These are phyloP conservation scores for Hemiprocne comata DNA, from an alignment of 2,113 vertebrate genomes.

Conservation along the genomic window DNA sequence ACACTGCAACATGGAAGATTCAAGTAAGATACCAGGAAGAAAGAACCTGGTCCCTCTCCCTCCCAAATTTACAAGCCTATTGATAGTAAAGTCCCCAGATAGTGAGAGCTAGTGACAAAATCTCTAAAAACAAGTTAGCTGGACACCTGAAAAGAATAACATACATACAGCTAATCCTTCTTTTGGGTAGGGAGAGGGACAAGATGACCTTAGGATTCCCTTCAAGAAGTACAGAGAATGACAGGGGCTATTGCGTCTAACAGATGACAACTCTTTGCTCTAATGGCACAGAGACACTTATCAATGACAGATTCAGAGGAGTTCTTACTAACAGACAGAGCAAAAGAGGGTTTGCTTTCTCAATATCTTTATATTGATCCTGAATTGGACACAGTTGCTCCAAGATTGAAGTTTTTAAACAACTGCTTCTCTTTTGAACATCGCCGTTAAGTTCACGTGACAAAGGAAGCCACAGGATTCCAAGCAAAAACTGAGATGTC, in stretches of 20 bases:
- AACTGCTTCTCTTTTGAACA: neutral
- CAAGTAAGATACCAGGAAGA: neutral
- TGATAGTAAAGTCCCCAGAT: neutral
- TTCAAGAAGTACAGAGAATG: too few species aligned
- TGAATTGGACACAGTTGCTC: neutral
- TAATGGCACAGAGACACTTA: neutral
- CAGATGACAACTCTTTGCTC: neutral
- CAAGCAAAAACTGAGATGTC: neutral
- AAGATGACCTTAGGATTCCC: neutral
- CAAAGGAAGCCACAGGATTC: neutral
- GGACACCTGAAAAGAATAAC: neutral
- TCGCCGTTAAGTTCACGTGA: neutral
- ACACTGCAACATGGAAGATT: neutral
- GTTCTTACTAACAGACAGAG: neutral
- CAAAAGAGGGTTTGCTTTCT: neutral
- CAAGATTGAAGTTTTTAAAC: neutral
- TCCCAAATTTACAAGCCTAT: neutral
- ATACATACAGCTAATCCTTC: neutral
- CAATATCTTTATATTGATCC: neutral
- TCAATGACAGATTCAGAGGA: neutral
- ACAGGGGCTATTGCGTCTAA: too few species aligned
- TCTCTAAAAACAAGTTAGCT: neutral
- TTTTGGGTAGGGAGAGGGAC: neutral
- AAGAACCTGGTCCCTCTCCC: neutral
- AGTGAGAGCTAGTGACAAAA: neutral